Evolutionary conservation across 1,140 invertebrate genomes (phyloP), one percentile per base, ranked within the genome.

Genomic region (Stegodyphus mimosarum): DNA sequence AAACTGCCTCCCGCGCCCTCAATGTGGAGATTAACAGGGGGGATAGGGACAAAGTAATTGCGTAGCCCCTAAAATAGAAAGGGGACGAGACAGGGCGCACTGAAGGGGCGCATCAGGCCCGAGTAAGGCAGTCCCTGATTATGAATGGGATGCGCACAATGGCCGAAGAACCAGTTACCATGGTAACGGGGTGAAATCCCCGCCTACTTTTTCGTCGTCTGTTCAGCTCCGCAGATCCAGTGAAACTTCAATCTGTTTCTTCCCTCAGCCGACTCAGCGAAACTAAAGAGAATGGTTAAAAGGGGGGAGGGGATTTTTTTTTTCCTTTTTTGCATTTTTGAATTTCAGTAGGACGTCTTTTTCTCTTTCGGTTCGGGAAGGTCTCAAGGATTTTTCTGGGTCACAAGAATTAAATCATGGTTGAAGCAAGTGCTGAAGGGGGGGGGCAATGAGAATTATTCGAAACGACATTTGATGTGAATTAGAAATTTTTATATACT

Each of bases 111-210:
- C 70, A 74, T 73, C 70, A 66, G 80, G 80, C 49, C 71, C 71
- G 71, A 50, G 18, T 76, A 48, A 84, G 81, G 73, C 81, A 75
- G 81, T 55, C 81, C 81, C 81, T 84, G 60, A 84, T 84, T 84
- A 84, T 84, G 81, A 84, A 84, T 84, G 81, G 81, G 81, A 84
- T 84, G 81, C 81, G 81, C 73, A 84, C 81, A 84, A 84, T 84
- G 81, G 80, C 55, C 80, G 80, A 74, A 83, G 71, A 74, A 55
- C 72, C 50, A 11, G 81, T 84, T 75, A 55, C 71, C 60, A 75
- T 84, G 64, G 73, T 15, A 69, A 84, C 81, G 33, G 81, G 63
- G 51, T 69, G 63, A 75, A 84, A 70, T 84, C 72, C 67, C 72
- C 81, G 73, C 81, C 81, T 66, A 51, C 81, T 76, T 84, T 84